These are phyloP conservation scores for Hippopotamus amphibius DNA, from an alignment of 2,113 vertebrate species.

Conservation along the genomic window DNA sequence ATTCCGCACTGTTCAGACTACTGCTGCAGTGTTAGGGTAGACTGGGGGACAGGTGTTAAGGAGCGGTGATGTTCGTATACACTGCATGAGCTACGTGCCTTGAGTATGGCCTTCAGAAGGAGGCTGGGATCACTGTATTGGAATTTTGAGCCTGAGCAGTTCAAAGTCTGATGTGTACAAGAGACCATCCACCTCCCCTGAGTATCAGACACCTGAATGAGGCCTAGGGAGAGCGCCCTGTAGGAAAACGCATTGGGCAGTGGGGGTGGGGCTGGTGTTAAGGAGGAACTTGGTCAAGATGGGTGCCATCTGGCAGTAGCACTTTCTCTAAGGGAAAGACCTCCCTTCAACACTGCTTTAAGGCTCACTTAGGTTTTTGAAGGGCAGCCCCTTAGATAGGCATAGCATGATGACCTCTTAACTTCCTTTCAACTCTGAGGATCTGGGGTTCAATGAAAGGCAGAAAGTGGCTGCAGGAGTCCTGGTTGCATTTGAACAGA, in stretches of 20 bases:
- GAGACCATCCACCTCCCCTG: not conserved
- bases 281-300: not conserved
- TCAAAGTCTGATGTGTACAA: not conserved
- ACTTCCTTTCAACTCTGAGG: not conserved
- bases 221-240: fast-evolving
- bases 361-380: not conserved
- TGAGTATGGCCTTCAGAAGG: not conserved
- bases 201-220: not conserved
- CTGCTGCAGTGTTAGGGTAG: not conserved
- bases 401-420: not conserved
- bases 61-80: not conserved
- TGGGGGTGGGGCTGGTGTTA: no score
- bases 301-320: fast-evolving
- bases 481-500: not conserved
- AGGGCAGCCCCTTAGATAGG: not conserved
- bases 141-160: not conserved
- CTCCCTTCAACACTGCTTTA: not conserved
- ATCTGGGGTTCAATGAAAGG: not conserved
- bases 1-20: not conserved
- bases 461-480: no score
- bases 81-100: not conserved
- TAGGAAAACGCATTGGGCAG: not conserved
- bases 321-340: not conserved
- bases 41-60: not conserved
- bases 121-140: not conserved